Evolutionary conservation across 2,888 invertebrate genomes (phyloP).

Genomic region (Podotricha telesiphe): DNA sequence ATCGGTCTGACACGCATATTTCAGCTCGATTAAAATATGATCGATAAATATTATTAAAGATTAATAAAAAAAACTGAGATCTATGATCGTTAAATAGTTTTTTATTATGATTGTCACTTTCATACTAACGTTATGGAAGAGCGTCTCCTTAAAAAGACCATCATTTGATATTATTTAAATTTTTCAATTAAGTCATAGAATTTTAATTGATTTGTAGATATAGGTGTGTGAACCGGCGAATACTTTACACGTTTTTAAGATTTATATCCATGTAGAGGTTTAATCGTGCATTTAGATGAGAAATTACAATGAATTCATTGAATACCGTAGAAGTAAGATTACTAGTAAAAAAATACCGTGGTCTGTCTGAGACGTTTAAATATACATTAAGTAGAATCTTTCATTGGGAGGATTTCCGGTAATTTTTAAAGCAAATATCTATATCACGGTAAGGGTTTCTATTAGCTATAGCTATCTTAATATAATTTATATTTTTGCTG

Average conservation of each 20-base stretch:
- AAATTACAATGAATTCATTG: slow-evolving; percentile 22
- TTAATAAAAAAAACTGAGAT: too few species aligned
- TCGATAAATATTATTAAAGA: too few species aligned
- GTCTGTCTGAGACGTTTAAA: not conserved
- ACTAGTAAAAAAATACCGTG: not conserved
- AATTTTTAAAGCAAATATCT: too few species aligned
- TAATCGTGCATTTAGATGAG: slow-evolving; percentile 39
- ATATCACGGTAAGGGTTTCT: too few species aligned
- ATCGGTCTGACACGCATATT: too few species aligned
- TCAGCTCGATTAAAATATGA: too few species aligned
- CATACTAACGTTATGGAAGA: not conserved
- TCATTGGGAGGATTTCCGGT: not conserved
- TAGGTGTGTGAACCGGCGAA: slow-evolving; percentile 46
- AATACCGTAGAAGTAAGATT: not conserved
- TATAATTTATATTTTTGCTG: too few species aligned
- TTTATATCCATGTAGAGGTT: slow-evolving; percentile 32
- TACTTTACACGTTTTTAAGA: slow-evolving; percentile 34
- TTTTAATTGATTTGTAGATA: slow-evolving; percentile 57
- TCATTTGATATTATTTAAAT: slow-evolving; percentile 56
- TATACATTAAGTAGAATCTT: not conserved
- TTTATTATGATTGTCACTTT: not conserved
- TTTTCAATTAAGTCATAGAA: slow-evolving; percentile 64
- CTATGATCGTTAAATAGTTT: too few species aligned
- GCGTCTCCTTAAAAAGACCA: slow-evolving; percentile 40
- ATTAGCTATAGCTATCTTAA: too few species aligned